phyloP scores from a whole-genome alignment of 2,113 vertebrate species.

The Empidonax traillii region DNA sequence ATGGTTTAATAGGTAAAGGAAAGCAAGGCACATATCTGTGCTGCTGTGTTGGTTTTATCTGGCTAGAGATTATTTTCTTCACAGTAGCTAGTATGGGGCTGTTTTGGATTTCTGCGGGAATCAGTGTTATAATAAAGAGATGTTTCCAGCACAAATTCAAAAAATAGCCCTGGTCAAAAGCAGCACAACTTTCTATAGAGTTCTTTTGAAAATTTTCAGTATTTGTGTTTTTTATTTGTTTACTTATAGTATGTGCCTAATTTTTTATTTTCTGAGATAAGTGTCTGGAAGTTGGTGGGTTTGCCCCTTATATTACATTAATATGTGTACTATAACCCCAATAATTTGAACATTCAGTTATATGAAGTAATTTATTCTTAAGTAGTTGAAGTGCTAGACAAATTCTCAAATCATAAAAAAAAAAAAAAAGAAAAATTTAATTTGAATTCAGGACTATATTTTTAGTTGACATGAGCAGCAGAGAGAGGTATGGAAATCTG shows the following conservation, averaged over 20 bases:
- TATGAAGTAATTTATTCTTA: background rate
- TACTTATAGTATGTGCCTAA: background rate
- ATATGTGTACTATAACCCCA: background rate
- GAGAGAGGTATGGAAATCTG: background rate
- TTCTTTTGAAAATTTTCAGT: background rate
- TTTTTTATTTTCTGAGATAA: background rate
- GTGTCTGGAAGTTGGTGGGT: fast-evolving
- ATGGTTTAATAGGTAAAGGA: background rate
- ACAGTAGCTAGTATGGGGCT: background rate
- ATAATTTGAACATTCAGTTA: background rate
- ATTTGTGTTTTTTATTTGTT: background rate
- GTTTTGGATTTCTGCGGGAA: background rate
- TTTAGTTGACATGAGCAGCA: background rate
- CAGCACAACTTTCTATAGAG: background rate
- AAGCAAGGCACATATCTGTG: background rate
- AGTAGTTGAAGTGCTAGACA: background rate
- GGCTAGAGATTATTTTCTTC: background rate
- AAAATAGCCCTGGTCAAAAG: background rate
- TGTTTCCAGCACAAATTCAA: background rate
- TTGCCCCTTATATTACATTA: background rate
- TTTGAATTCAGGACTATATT: background rate
- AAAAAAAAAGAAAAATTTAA: background rate
- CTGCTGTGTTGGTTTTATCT: background rate
- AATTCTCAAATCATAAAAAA: background rate
- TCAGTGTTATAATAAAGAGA: background rate